phyloP scores from a whole-genome alignment of 1,140 invertebrate genomes.

The Venustaconcha ellipsiformis region DNA sequence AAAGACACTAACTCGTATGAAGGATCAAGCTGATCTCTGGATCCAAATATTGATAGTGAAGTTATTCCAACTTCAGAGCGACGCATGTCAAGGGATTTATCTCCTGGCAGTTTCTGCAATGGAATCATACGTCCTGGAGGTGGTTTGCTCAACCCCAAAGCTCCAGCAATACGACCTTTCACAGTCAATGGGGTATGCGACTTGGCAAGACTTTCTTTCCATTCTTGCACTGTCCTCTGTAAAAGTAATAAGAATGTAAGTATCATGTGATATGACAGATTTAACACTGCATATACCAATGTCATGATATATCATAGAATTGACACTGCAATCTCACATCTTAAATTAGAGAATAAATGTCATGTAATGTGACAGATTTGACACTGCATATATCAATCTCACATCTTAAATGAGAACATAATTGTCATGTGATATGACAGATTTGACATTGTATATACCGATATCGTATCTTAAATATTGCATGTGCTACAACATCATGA shows the following conservation, averaged over 20 bases:
- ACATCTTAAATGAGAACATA: no score
- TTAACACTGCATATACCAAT: not conserved
- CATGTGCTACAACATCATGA: not conserved
- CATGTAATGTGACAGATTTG: no score
- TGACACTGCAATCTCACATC: not conserved
- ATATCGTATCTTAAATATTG: not conserved
- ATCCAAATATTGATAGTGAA: constrained; percentile 74
- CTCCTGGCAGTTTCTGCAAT: constrained; percentile 63
- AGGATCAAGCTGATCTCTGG: constrained; percentile 74
- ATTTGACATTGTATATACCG: not conserved
- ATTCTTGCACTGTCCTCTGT: constrained; percentile 9
- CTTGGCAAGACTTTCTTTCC: constrained; percentile 22
- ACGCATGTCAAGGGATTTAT: constrained; percentile 25
- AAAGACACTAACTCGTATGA: constrained; percentile 55
- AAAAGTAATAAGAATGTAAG: not conserved
- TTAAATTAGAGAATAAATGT: no score
- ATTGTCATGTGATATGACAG: no score
- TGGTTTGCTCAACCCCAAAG: constrained; percentile 67
- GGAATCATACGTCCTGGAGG: constrained; percentile 61
- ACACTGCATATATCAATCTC: no score
- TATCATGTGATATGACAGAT: not conserved
- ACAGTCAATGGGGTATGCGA: constrained; percentile 47
- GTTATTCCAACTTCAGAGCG: constrained; percentile 54
- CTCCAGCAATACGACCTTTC: constrained; percentile 67
- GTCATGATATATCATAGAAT: not conserved